A percentile compares a stretch with the other conserved stretches of the same genome.
Evolutionary conservation across 1,140 invertebrate genomes (phyloP).

Genomic region (Heliconius himera): DNA sequence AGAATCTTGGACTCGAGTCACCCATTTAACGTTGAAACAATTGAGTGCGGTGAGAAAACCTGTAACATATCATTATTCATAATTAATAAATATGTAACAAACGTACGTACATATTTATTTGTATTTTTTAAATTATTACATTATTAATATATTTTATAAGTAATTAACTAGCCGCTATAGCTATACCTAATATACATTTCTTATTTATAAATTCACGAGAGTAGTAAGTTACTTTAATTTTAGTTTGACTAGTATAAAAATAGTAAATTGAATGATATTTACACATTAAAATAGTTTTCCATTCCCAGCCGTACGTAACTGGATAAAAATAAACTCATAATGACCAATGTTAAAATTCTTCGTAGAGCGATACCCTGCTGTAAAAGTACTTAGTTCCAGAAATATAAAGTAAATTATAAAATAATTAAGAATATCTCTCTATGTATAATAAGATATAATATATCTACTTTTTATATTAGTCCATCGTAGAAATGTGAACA

Average conservation of each 20-base stretch:
- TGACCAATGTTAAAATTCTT: constrained; percentile 10
- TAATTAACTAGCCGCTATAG: too few relatives aligned
- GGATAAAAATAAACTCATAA: constrained; percentile 9
- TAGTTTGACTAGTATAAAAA: background rate
- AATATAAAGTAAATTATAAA: background rate
- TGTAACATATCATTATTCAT: constrained; percentile 70
- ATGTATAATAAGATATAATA: background rate
- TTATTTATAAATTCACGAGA: too few relatives aligned
- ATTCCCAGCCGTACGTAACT: background rate
- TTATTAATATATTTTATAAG: too few relatives aligned
- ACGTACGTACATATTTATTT: too few relatives aligned
- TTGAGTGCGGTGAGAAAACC: constrained; percentile 97
- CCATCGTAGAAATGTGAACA: background rate
- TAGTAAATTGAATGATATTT: background rate
- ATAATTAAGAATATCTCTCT: background rate
- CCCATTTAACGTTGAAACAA: constrained; percentile 97
- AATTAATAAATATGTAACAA: background rate
- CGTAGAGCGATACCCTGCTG: background rate
- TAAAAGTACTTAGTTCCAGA: background rate
- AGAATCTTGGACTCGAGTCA: constrained; percentile 94
- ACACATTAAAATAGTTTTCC: constrained; percentile 8
- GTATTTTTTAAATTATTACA: too few relatives aligned
- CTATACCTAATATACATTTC: too few relatives aligned
- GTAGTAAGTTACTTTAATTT: too few relatives aligned
- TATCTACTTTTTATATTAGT: background rate